These are phyloP conservation scores for Saxidomus purpurata DNA, from an alignment of 1,140 invertebrate species.

Conservation along the genomic window DNA sequence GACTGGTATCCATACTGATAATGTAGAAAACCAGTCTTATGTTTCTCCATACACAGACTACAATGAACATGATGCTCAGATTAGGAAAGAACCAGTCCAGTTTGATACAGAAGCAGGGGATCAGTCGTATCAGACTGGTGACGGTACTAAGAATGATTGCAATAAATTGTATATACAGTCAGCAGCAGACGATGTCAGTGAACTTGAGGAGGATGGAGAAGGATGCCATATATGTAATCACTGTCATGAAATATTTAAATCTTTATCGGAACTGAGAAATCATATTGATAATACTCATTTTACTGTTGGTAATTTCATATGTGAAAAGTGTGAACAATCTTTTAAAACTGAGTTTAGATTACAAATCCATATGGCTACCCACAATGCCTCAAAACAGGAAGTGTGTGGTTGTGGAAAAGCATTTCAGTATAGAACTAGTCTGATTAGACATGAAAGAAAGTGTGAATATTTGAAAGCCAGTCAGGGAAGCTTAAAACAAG, in stretches of 20 bases:
- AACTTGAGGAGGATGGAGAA: neutral
- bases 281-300: slow-evolving; percentile 41
- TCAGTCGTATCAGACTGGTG: too few species aligned
- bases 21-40: too few species aligned
- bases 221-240: slow-evolving; percentile 38
- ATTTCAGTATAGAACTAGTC: slow-evolving; percentile 61
- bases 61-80: too few species aligned
- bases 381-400: slow-evolving; percentile 41
- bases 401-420: slow-evolving; percentile 54
- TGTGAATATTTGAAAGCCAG: slow-evolving; percentile 37
- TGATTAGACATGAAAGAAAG: slow-evolving; percentile 40
- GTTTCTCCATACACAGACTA: too few species aligned
- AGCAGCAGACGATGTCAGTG: neutral
- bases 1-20: too few species aligned
- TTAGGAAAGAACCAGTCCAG: too few species aligned
- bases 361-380: neutral
- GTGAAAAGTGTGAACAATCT: slow-evolving; percentile 23
- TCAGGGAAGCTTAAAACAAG: neutral
- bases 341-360: slow-evolving; percentile 5
- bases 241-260: slow-evolving; percentile 48
- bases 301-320: neutral
- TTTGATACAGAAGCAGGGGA: too few species aligned
- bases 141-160: too few species aligned
- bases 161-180: too few species aligned
- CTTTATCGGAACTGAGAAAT: neutral